Base-by-base conservation (phyloP, 2,888 invertebrate species). In the Scaptomyza polygonia region DNA sequence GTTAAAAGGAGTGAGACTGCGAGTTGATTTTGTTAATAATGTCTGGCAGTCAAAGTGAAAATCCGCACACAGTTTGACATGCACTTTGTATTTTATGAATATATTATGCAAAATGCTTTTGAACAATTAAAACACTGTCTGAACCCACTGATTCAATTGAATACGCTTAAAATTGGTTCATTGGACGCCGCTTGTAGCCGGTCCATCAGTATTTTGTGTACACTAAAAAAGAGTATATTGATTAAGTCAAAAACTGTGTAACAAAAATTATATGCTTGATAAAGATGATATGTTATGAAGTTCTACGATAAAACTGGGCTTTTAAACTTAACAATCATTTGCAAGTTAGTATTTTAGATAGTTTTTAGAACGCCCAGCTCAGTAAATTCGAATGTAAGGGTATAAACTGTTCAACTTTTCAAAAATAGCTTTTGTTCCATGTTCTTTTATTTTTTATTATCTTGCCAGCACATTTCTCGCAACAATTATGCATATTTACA, bases 401-500 rank as follows among this genome's bases (percentile, higher is more conserved):
- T 34, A 34, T 39, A 0, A 5, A n/a, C 5, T 25, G n/a, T n/a
- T 53, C 53, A 21, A 11, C 25, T 1, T 14, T 14, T 2, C 21
- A 9, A 6, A 0, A 11, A 21, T 8, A 2, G 11, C 0, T 5
- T 12, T 30, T 12, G 34, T 9, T 44, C 45, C n/a, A 12, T 63
- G 11, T 39, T 52, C 49, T 29, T 36, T 14, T n/a, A 14, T 45
- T 52, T 29, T 36, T 14, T n/a, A 14, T 45, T 29, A 39, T 47
- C 36, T 25, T 25, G 48, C 44, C 49, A 34, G 29, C 58, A 47
- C 77, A 67, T 79, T 72, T 72, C 63, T 67, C 52, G 47, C 70
- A 69, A 71, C 82, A 82, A 79, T 86, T 85, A 86, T 84, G 84
- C 82, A 84, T 85, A 86, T 84, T 85, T 86, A 78, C 86, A 79